Base-by-base conservation (phyloP, 2,888 invertebrate genomes). In the Frankliniella fusca region DNA sequence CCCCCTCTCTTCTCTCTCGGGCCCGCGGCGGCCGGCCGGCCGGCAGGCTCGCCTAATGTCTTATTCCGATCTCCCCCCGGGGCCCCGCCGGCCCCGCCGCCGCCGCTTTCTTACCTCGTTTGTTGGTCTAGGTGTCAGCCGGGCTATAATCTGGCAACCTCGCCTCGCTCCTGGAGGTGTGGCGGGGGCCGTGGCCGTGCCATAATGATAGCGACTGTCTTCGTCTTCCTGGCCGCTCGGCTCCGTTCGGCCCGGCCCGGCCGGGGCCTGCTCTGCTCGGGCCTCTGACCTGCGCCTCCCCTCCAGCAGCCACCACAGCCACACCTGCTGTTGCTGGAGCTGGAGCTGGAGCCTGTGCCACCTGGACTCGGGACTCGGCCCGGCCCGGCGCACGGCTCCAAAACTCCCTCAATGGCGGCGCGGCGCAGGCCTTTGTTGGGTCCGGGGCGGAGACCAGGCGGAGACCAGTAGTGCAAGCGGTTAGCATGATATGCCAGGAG, bases 131-230 rank as follows among this genome's bases (percentile, higher is more conserved):
- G 70, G 70, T 76, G 70, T 76, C 70, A 27, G 70, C 11, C 70
- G 27, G 27, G 23, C 70, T 76, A 27, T 76, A 76, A 76, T 76
- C 70, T 76, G 70, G 70, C 70, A 76, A 76, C 70, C 70, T 76
- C 70, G 23, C 70, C 70, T 76, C 27, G 23, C 27, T 23, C 20
- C 15, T 61, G 61, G 15, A 61, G 61, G 20, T n/a, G 61, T 18
- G 54, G 20, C n/a, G 61, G 61, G n/a, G 15, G 54, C 5, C 12
- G 8, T 9, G 15, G 54, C 54, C 54, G 54, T 61, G 61, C 61
- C 61, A 61, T 61, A 61, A 61, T 61, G 61, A 61, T 61, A 61
- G 61, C 61, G 18, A 61, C 61, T 61, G 61, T 61, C 61, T 20
- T 54, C n/a, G 54, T 10, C 54, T 15, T 61, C 61, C 61, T 61